Base-by-base conservation (phyloP, 1,140 invertebrate species). In the Amyelois transitella region DNA sequence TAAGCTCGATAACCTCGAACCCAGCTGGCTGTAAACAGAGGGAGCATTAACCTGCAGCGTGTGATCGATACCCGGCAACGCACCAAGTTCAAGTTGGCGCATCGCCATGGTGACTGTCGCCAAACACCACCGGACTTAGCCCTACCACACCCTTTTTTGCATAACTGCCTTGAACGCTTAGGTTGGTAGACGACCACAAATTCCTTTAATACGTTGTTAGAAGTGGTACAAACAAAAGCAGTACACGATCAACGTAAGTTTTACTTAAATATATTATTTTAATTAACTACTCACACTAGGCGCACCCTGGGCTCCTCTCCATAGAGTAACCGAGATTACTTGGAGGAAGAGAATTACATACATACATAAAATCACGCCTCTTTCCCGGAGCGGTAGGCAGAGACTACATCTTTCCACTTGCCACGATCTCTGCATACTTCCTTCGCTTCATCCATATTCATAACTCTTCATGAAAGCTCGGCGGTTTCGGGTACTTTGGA, bases 81-180 rank as follows among this genome's bases (percentile, higher is more conserved):
- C 38, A 17, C 44, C 63, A 69, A 69, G 67, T 69, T 69, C 67
- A 69, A 63, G 67, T 64, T 61, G 60, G 58, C 53, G 59, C 51
- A 64, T 75, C 57, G 58, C 61, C 65, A 72, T 72, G 64, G 57
- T 58, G 56, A 77, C 75, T 38, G 49, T 43, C 17, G 17, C 55
- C 62, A 61, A 67, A 76, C 73, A 73, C 18, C 43, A 44, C 43
- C 48, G 24, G 0, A 45, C 32, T 49, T 45, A 12, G 28, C 47
- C 43, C 14, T 48, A 54, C 53, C 58, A 65, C 58, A 55, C 62
- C 58, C 52, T 38, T 49, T 38, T 53, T 43, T 14, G 17, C 50
- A 52, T 48, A 48, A 18, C 19, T 48, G 12, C 21, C 45, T 48
- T 20, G 45, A 19, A 8, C 7, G 12, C 19, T 10, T 12, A 38